Percentiles rank a stretch among this genome's conserved stretches.
Conservation (phyloP, 2,113 vertebrate species). For the Elephas maximus region DNA sequence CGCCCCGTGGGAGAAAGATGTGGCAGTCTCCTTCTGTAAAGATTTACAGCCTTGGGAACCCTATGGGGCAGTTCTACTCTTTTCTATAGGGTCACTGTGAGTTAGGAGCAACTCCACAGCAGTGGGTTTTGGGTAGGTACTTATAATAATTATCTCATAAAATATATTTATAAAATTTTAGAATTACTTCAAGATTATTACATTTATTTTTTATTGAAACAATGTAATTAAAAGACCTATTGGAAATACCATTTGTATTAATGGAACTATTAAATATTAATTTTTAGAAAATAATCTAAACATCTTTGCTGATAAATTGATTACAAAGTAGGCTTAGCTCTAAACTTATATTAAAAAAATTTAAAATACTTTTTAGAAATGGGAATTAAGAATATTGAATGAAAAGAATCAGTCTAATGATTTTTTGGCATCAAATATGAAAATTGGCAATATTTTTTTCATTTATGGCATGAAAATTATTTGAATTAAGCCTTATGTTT, state of each 20-base stretch:
- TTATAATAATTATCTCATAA: constrained; percentile 47
- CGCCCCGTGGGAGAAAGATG: too few relatives aligned
- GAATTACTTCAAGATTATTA: neutral
- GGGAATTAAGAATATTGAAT: neutral
- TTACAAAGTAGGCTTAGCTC: neutral
- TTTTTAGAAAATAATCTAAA: constrained; percentile 13
- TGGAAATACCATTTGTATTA: constrained; percentile 45
- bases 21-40: too few relatives aligned
- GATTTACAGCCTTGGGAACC: too few relatives aligned
- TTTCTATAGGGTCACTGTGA: too few relatives aligned
- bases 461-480: neutral
- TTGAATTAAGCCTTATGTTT: neutral
- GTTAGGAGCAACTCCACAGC: too few relatives aligned
- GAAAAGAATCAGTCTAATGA: neutral
- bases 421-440: neutral
- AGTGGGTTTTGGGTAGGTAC: too few relatives aligned
- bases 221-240: constrained; percentile 35
- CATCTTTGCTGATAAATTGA: neutral
- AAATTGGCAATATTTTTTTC: neutral
- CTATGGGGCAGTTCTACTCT: too few relatives aligned
- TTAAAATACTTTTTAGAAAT: neutral
- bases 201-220: constrained; percentile 59
- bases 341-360: neutral
- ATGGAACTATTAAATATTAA: constrained; percentile 57
- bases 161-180: constrained; percentile 20